These are phyloP conservation scores for Machimus atricapillus DNA, from an alignment of 2,888 invertebrate genomes.

Conservation along the genomic window DNA sequence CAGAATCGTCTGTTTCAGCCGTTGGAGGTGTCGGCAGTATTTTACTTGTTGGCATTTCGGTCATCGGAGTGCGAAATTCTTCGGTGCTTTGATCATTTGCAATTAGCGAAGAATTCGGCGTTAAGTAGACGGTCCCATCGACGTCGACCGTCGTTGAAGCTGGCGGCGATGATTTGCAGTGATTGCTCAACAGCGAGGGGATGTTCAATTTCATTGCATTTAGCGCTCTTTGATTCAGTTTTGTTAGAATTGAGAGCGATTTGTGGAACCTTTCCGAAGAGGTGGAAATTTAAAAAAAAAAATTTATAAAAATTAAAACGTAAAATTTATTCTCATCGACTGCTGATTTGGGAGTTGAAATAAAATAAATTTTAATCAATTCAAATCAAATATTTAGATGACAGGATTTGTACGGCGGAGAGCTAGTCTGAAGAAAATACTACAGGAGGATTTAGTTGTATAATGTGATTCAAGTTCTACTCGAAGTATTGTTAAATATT, in stretches of 20 bases:
- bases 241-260: constrained; percentile 63
- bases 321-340: neutral
- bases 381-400: neutral
- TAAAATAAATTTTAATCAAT: neutral
- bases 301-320: constrained; percentile 24
- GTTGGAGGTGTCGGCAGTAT: constrained; percentile 51
- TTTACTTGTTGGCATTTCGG: constrained; percentile 54
- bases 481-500: neutral
- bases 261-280: constrained; percentile 58
- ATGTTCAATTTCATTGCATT: constrained; percentile 61
- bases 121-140: constrained; percentile 55
- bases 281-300: constrained; percentile 18
- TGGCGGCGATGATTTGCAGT: neutral
- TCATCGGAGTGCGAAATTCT: constrained; percentile 59
- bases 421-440: neutral
- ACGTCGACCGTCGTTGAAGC: constrained; percentile 46
- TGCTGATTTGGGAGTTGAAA: neutral
- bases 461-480: neutral
- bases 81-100: constrained; percentile 53
- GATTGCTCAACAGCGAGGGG: constrained; percentile 53
- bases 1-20: constrained; percentile 56
- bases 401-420: neutral
- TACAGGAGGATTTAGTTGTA: neutral
- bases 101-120: constrained; percentile 59
- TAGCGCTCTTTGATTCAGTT: constrained; percentile 61